A percentile compares a stretch with the other conserved stretches of the same genome.
These are phyloP conservation scores for Phyllopteryx taeniolatus DNA, from an alignment of 2,113 vertebrate genomes.

Conservation along the genomic window DNA sequence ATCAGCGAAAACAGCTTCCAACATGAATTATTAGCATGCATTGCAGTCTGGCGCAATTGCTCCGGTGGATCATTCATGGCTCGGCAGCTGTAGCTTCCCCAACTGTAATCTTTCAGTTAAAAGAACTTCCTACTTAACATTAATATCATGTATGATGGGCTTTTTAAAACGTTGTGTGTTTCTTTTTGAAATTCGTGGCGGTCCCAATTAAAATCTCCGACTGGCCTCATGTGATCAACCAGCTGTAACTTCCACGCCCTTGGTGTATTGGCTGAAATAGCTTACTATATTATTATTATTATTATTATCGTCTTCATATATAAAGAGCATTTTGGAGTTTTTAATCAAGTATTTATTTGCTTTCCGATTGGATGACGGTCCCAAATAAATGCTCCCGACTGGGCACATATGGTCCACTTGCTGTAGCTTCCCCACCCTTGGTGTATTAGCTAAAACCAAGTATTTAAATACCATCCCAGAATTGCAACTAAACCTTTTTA, in stretches of 20 bases:
- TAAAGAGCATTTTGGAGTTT: background rate
- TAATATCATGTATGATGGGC: too few relatives aligned
- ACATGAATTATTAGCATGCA: too few relatives aligned
- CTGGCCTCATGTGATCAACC: background rate
- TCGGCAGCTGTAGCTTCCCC: too few relatives aligned
- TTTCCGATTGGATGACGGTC: background rate
- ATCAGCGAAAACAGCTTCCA: too few relatives aligned
- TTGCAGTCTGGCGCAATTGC: too few relatives aligned
- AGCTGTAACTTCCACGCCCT: background rate
- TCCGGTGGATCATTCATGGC: too few relatives aligned
- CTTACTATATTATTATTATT: background rate
- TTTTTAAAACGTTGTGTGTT: too few relatives aligned
- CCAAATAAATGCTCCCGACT: background rate
- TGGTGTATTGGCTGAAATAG: too few relatives aligned
- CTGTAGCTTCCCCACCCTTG: background rate
- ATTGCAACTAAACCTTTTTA: slow-evolving; percentile 11
- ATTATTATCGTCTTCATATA: background rate
- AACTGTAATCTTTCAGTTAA: background rate
- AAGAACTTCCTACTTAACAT: background rate
- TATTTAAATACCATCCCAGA: background rate
- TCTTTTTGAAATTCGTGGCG: too few relatives aligned
- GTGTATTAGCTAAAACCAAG: background rate
- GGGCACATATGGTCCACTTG: background rate
- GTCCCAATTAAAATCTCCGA: background rate
- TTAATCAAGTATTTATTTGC: background rate